Evolutionary conservation across 2,797 vertebrate genomes (phyloP), one percentile per base, ranked within the genome.

Genomic region (Bovichtus diacanthus): DNA sequence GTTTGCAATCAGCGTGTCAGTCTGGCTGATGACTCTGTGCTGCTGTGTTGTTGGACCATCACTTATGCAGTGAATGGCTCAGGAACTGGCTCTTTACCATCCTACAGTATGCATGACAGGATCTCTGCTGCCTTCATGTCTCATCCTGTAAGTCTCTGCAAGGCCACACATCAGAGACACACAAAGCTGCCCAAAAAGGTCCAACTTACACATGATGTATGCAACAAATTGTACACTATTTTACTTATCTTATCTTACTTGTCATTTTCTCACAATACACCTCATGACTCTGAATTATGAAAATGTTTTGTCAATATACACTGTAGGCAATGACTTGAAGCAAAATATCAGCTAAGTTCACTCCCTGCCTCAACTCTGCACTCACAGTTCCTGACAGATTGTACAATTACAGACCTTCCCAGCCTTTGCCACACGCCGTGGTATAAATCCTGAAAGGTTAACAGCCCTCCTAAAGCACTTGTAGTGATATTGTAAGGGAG

Each of bases 381-480:
- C 74, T 76, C 65, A 66, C 69, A 71, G 55, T 67, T 75, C 65
- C 62, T 83, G 88, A 93, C 89, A 82, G 86, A 91, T 76, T 82
- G 84, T 60, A 49, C 81, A 87, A 90, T 93, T 86, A 90, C 76
- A 82, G 74, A 85, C 75, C 85, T 89, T 67, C 69, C 79, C 81
- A 79, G 81, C 50, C 80, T 82, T 58, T 13, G 70, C 16, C 23
- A 60, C 77, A 31, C 65, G 62, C 53, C 41, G 71, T 44, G 69
- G 76, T 83, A 88, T 92, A 92, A 93, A 89, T 92, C 84, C 85
- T 82, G 81, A 93, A 85, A 92, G 87, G 90, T 91, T 92, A 93
- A 92, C 38, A 16, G 74, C 75, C 83, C 87, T 88, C 87, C 85
- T 83, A 84, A 83, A 85, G 65, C 70, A 84, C 73, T 81, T 83